Conservation (phyloP, 1,140 invertebrate genomes). For the Littorina saxatilis region DNA sequence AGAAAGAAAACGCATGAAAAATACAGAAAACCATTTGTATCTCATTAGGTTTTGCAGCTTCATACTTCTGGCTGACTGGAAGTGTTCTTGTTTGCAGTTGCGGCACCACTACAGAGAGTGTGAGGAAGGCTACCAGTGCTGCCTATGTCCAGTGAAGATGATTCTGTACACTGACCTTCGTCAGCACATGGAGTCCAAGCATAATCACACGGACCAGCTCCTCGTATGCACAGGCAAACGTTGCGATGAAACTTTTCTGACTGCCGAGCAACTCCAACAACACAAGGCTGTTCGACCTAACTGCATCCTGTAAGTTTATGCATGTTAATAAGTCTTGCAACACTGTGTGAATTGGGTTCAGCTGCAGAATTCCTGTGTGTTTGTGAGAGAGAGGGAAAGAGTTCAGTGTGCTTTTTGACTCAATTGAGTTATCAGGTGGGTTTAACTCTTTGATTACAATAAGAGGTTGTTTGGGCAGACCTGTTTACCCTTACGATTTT, state of each 20-base stretch:
- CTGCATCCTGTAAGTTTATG: too few species aligned
- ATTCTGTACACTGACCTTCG: background rate
- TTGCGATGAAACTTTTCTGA: background rate
- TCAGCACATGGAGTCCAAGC: background rate
- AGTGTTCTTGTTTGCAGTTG: background rate
- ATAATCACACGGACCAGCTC: background rate
- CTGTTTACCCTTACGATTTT: too few species aligned
- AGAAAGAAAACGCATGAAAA: too few species aligned
- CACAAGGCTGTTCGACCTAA: background rate
- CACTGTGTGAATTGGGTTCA: background rate
- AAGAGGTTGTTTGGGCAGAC: too few species aligned
- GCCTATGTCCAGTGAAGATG: background rate
- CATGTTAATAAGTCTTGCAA: background rate
- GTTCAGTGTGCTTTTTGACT: too few species aligned
- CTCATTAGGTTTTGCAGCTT: too few species aligned
- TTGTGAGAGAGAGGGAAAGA: too few species aligned
- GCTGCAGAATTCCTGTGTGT: background rate
- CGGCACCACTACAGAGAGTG: background rate
- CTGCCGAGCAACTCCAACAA: background rate
- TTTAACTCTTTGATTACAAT: too few species aligned
- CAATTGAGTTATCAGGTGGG: too few species aligned
- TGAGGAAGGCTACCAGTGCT: conserved; percentile 7
- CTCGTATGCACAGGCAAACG: background rate
- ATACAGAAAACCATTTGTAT: too few species aligned
- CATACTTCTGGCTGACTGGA: too few species aligned